Evolutionary conservation across 2,888 invertebrate species (phyloP).

Genomic region (Cosmopolites sordidus): DNA sequence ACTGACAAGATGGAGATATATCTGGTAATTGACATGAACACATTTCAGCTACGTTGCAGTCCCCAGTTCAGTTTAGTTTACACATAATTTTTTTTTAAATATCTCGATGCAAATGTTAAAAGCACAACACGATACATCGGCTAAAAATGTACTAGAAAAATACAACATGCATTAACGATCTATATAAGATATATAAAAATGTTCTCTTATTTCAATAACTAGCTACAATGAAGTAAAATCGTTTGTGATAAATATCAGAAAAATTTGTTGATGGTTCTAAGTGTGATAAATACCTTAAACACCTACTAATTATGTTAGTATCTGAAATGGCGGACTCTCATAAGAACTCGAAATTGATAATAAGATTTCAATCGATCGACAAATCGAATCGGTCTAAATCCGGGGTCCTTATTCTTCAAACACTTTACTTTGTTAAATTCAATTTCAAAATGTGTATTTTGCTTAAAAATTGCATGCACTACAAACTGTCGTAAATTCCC

Average conservation of each 20-base stretch:
- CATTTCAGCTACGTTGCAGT: too few species aligned
- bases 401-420: too few species aligned
- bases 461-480: too few species aligned
- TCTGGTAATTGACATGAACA: too few species aligned
- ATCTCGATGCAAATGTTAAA: not conserved
- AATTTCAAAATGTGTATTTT: too few species aligned
- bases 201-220: not conserved
- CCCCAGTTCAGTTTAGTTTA: too few species aligned
- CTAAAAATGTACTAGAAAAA: constrained; percentile 16
- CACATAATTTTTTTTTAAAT: too few species aligned
- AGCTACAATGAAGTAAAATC: not conserved
- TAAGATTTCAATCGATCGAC: too few species aligned
- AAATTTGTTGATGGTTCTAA: not conserved
- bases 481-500: too few species aligned
- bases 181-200: constrained; percentile 10
- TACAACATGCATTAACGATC: constrained; percentile 12
- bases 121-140: not conserved
- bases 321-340: not conserved
- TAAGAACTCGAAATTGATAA: not conserved
- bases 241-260: not conserved
- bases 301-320: not conserved
- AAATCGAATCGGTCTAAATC: too few species aligned
- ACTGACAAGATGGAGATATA: too few species aligned
- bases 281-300: not conserved
- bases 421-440: too few species aligned